Evolutionary conservation across 2,888 invertebrate species (phyloP), one percentile per base, ranked within the genome.

Genomic region (Limenitis camilla): DNA sequence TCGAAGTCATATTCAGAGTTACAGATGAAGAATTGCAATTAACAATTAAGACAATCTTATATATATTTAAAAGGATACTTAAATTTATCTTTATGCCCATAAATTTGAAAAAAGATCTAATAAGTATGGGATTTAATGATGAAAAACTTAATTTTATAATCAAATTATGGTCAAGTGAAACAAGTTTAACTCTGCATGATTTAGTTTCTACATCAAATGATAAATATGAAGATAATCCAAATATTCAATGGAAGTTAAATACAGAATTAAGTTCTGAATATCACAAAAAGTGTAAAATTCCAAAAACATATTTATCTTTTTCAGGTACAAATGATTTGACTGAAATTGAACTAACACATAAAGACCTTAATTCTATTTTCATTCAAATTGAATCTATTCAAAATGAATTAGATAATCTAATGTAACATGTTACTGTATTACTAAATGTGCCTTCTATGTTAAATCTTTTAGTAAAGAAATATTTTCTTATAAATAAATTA

Each of bases 81-180:
- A 87, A 82, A 60, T 86, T 68, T 59, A 79, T 87, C 48, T 81
- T 85, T 58, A 83, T 84, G 82, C 86, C 87, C 10, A 49, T 60
- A n/a, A 64, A 80, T 64, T 68, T 87, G 31, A 84, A 78, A 64
- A 70, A 57, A 57, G 81, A 85, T 66, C 66, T 87, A 6, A 69
- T 66, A 52, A 54, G 55, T 30, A 58, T 81, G 43, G 86, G 85
- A 33, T 62, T 86, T 8, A 70, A 56, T 55, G 68, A 71, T 66
- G 74, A 76, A 36, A 87, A 85, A 64, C 68, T 77, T 27, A 80
- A 82, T 52, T 60, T 67, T 7, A 69, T 86, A 61, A 68, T 83
- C 3, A 85, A 85, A 64, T 64, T 81, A 11, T 87, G 85, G 86
- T 84, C 85, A 11, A 57, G 66, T 10, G 85, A 85, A 67, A 81